Evolutionary conservation across 2,113 vertebrate species (phyloP), one percentile per base, ranked within the genome.

Genomic region (Dicerorhinus sumatrensis): DNA sequence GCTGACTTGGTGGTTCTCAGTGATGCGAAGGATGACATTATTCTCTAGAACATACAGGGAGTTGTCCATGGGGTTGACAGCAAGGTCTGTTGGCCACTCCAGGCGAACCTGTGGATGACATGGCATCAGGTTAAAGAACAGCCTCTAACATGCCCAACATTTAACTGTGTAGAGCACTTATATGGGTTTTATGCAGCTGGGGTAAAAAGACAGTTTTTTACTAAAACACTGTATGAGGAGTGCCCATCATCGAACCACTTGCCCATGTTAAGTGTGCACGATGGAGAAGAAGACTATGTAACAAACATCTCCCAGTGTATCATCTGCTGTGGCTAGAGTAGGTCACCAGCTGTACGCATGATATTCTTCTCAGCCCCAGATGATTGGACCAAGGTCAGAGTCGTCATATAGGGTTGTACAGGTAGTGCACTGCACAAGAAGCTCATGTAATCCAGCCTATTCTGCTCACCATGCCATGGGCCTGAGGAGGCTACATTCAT

Each of bases 1-100:
- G 99, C 99, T 99, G 98, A 99, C 99, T 99, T 99, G 99, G 98
- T 99, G 99, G 97, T 99, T 99, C 98, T 99, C 99, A 5, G 99
- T 99, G 98, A 99, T 99, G 97, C 99, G 99, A 13, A 99, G 99
- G 98, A 99, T 99, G 98, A 99, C 99, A 88, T 99, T 99, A 99
- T 99, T 99, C 98, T 99, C 99, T 97, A 99, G 98, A 75, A 99
- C 99, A 70, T 99, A 99, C 96, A 99, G 99, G 63, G 99, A 99
- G 98, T 99, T 99, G 98, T 99, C 99, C 99, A 99, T 99, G 96
- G 99, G 99, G 98, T 99, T 99, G 98, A 99, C 99, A 39, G 99
- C 99, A 80, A 99, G 99, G 98, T 99, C 99, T 46, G 99, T 99
- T 58, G 99, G 99, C 99, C 99, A 99, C 98, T 99, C 99, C 92